phyloP scores from a whole-genome alignment of 2,888 invertebrate genomes.

The Agriopis aurantiaria region DNA sequence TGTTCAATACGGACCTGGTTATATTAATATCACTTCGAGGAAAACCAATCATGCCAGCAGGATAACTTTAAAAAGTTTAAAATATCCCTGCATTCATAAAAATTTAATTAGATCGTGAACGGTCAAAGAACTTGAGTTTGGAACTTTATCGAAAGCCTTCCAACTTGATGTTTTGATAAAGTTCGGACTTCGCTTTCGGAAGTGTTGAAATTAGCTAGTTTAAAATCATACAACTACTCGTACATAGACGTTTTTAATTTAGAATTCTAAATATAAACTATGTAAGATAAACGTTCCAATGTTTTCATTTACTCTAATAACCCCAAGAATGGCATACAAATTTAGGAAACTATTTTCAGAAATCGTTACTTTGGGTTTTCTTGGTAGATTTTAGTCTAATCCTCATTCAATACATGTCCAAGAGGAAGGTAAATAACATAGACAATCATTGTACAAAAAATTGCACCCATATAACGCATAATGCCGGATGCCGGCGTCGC shows the following conservation, averaged over 20 bases:
- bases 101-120: constrained; percentile 6
- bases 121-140: neutral
- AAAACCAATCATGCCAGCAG: constrained; percentile 54
- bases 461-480: neutral
- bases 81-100: neutral
- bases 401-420: too few relatives aligned
- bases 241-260: neutral
- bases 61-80: constrained; percentile 27
- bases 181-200: neutral
- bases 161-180: neutral
- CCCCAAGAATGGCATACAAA: too few relatives aligned
- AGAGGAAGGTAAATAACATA: too few relatives aligned
- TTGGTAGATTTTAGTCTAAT: too few relatives aligned
- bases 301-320: too few relatives aligned
- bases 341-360: too few relatives aligned
- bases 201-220: neutral
- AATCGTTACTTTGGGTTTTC: too few relatives aligned
- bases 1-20: constrained; percentile 21
- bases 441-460: too few relatives aligned
- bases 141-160: neutral
- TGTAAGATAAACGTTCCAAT: too few relatives aligned
- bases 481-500: too few relatives aligned
- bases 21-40: constrained; percentile 53
- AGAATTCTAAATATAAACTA: neutral
- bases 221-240: neutral